Conservation (phyloP, 2,797 vertebrate species). For the Carapus acus region DNA sequence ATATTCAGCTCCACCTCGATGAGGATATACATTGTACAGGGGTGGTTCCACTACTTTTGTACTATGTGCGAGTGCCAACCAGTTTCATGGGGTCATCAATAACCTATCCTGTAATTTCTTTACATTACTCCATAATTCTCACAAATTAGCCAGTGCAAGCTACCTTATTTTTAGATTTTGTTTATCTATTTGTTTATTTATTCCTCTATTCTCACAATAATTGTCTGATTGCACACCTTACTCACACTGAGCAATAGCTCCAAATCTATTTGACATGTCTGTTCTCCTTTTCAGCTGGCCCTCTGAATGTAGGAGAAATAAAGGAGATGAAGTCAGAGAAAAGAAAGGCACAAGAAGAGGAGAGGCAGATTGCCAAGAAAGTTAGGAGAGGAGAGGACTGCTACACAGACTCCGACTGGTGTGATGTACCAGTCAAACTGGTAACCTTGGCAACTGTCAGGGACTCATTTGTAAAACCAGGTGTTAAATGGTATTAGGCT, state of each 20-base stretch:
- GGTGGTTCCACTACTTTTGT: too few species aligned
- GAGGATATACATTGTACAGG: too few species aligned
- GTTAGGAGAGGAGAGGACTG: slow-evolving; percentile 50
- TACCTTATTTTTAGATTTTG: too few species aligned
- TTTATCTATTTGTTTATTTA: too few species aligned
- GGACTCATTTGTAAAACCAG: slow-evolving; percentile 69
- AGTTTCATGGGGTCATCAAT: too few species aligned
- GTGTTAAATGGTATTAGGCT: slow-evolving; percentile 59
- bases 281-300: slow-evolving; percentile 10
- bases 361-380: slow-evolving; percentile 44
- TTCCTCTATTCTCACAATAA: slow-evolving; percentile 7
- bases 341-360: slow-evolving; percentile 41
- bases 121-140: too few species aligned
- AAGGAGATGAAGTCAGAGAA: slow-evolving; percentile 39
- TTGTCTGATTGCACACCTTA: not conserved
- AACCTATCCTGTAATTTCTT: too few species aligned
- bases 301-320: slow-evolving; percentile 14
- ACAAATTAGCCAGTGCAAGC: too few species aligned
- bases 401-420: slow-evolving; percentile 50
- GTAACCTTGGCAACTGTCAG: slow-evolving; percentile 77
- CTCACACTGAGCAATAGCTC: too few species aligned
- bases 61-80: too few species aligned
- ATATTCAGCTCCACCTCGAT: too few species aligned
- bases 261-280: slow-evolving; percentile 19
- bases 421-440: slow-evolving; percentile 63